Conservation (phyloP, 2,113 vertebrate genomes). For the Baryphthengus martii region DNA sequence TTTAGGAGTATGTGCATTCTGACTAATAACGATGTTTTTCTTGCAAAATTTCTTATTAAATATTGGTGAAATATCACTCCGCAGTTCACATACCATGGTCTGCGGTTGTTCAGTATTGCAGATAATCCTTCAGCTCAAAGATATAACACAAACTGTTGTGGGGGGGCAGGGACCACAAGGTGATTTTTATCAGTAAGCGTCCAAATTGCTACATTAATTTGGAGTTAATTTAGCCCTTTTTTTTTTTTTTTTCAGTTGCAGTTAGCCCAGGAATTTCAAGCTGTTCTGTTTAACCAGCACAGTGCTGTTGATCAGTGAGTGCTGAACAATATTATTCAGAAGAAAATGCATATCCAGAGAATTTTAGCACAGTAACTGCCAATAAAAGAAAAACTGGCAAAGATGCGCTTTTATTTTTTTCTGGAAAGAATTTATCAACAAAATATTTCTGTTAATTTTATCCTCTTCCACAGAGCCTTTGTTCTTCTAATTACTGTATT, state of each 20-base stretch:
- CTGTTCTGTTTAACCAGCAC: not conserved
- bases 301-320: not conserved
- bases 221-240: not conserved
- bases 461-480: not conserved
- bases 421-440: not conserved
- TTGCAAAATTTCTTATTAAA: not conserved
- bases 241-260: not conserved
- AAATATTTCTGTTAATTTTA: not conserved
- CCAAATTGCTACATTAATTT: not conserved
- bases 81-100: not conserved
- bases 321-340: not conserved
- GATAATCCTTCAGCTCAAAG: not conserved
- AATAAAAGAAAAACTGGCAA: not conserved
- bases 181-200: not conserved
- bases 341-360: not conserved
- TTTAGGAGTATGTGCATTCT: not conserved
- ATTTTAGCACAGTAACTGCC: not conserved
- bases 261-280: not conserved
- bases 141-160: not conserved
- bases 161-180: not conserved
- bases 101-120: not conserved
- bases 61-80: not conserved
- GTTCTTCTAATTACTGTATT: not conserved
- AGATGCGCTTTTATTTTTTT: not conserved
- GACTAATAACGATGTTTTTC: not conserved